phyloP scores from a whole-genome alignment of 2,113 vertebrate genomes.

The Ancistrus triradiatus region DNA sequence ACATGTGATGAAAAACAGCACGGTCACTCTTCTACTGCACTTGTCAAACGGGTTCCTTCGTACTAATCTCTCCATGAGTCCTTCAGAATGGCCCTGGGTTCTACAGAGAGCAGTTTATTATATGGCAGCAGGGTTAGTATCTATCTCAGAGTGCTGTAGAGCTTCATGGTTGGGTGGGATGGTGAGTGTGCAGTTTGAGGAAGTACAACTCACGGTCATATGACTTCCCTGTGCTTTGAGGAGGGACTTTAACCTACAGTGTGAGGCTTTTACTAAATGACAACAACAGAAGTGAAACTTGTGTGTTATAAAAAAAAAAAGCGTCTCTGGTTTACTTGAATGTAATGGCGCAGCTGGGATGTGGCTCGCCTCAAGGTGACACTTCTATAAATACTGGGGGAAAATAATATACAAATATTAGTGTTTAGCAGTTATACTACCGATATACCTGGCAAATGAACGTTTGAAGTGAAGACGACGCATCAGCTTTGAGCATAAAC shows the following conservation, averaged over 20 bases:
- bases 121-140: background rate
- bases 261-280: background rate
- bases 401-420: no score
- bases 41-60: background rate
- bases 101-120: background rate
- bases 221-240: conserved; percentile 36
- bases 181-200: conserved; percentile 34
- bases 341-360: no score
- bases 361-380: no score
- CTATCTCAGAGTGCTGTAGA: background rate
- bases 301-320: background rate
- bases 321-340: no score
- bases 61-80: conserved; percentile 50
- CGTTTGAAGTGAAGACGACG: no score
- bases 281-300: background rate
- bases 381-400: no score
- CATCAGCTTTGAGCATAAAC: no score
- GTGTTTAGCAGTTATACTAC: no score
- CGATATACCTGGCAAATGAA: no score
- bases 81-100: background rate
- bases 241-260: conserved; percentile 29
- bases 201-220: conserved; percentile 45
- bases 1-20: conserved; percentile 33
- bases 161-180: conserved; percentile 21
- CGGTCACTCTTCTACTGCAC: background rate